Conservation (phyloP, 2,888 invertebrate species). For the Onchidella celtica region DNA sequence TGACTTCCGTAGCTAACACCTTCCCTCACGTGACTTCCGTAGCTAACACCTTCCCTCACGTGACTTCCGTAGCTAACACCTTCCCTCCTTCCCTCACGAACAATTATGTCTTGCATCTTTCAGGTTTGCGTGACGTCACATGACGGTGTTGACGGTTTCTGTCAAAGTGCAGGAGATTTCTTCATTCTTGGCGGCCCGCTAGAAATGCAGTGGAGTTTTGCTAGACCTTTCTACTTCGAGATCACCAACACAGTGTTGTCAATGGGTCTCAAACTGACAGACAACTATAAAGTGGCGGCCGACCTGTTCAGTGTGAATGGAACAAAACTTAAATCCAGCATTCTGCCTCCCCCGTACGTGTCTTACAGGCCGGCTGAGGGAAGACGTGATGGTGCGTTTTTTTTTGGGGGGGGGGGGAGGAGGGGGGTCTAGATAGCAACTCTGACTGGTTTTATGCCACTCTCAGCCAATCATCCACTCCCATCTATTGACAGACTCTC, state of each 20-base stretch:
- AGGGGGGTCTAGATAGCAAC: too few species aligned
- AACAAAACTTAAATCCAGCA: conserved; percentile 35
- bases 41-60: too few species aligned
- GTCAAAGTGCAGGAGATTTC: conserved; percentile 55
- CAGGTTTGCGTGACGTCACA: conserved; percentile 43
- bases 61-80: too few species aligned
- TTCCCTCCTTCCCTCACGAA: too few species aligned
- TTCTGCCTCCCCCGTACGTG: conserved; percentile 47
- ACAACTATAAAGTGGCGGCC: conserved; percentile 49
- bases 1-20: too few species aligned
- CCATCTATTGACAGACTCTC: too few species aligned
- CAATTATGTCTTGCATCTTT: neutral
- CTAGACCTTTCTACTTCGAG: conserved; percentile 54
- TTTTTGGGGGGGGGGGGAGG: too few species aligned
- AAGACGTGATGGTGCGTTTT: conserved; percentile 52
- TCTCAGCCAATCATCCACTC: too few species aligned
- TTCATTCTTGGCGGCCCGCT: conserved; percentile 57
- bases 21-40: too few species aligned
- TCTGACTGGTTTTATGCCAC: too few species aligned
- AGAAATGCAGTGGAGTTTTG: conserved; percentile 58
- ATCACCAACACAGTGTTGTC: conserved; percentile 50
- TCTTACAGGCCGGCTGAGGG: conserved; percentile 45
- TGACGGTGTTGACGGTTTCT: neutral
- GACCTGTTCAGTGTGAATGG: conserved; percentile 56
- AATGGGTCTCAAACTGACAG: conserved; percentile 40